Evolutionary conservation across 1,140 invertebrate genomes (phyloP).

Genomic region (Pemphigus obesinymphae): DNA sequence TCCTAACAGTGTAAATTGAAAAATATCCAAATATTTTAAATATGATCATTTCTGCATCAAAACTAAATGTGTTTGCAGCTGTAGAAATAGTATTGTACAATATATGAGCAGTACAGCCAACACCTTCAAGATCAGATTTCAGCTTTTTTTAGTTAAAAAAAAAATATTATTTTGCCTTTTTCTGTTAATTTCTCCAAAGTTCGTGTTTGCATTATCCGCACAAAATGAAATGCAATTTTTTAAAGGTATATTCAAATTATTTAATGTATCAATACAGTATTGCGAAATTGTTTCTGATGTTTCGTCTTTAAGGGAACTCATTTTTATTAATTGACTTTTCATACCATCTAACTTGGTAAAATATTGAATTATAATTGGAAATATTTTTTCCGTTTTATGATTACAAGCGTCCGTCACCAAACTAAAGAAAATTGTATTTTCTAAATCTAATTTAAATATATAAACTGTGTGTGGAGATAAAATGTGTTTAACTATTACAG

Average conservation of each 20-base stretch:
- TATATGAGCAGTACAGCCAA: neutral
- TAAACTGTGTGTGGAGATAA: neutral
- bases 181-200: neutral
- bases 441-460: neutral
- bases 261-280: neutral
- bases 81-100: neutral
- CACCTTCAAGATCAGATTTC: neutral
- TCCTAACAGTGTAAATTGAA: too few species aligned
- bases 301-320: neutral
- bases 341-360: too few species aligned
- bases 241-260: neutral
- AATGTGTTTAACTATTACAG: neutral
- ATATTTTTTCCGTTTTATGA: neutral
- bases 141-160: neutral
- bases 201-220: neutral
- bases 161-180: neutral
- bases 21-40: too few species aligned
- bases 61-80: neutral
- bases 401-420: neutral
- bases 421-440: neutral
- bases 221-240: neutral
- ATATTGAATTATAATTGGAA: neutral
- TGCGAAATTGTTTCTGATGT: neutral
- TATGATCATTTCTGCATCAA: neutral
- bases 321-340: neutral